Percentiles rank a stretch among this genome's conserved stretches.
Conservation (phyloP, 2,797 vertebrate species). For the Syngnathus rostellatus region DNA sequence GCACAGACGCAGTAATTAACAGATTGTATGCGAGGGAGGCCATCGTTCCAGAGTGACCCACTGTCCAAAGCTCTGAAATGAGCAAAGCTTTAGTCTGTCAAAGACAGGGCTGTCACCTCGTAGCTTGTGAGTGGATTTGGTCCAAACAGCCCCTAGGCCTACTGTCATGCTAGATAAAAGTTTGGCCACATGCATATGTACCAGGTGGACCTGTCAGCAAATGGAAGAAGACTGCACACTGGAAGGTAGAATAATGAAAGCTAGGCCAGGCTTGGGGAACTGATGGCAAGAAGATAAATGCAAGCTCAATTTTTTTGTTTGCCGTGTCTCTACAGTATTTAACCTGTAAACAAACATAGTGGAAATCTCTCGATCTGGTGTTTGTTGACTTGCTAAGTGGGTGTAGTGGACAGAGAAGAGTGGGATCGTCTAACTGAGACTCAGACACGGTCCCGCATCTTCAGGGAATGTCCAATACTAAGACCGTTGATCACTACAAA, state of each 20-base stretch:
- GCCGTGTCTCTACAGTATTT: slow-evolving; percentile 4
- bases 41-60: slow-evolving; percentile 28
- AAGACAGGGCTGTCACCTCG: slow-evolving; percentile 45
- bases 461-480: slow-evolving; percentile 39
- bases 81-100: slow-evolving; percentile 39
- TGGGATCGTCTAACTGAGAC: slow-evolving; percentile 8
- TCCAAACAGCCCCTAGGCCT: slow-evolving; percentile 50
- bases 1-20: slow-evolving; percentile 62
- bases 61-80: slow-evolving; percentile 40
- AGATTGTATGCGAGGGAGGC: slow-evolving; percentile 35
- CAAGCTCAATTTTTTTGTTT: not conserved
- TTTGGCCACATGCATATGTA: slow-evolving; percentile 41
- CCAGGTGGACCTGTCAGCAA: slow-evolving; percentile 57
- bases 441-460: slow-evolving; percentile 36
- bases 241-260: slow-evolving; percentile 30
- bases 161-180: slow-evolving; percentile 53
- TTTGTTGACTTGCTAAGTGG: slow-evolving; percentile 40
- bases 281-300: slow-evolving; percentile 22
- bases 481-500: slow-evolving; percentile 20
- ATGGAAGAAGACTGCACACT: slow-evolving; percentile 42
- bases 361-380: slow-evolving; percentile 28
- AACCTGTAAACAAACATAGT: slow-evolving; percentile 36
- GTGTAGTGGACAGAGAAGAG: slow-evolving; percentile 45
- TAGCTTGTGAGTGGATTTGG: slow-evolving; percentile 26
- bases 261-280: slow-evolving; percentile 28